phyloP scores from a whole-genome alignment of 2,888 invertebrate genomes.

The Scrobipalpa costella region DNA sequence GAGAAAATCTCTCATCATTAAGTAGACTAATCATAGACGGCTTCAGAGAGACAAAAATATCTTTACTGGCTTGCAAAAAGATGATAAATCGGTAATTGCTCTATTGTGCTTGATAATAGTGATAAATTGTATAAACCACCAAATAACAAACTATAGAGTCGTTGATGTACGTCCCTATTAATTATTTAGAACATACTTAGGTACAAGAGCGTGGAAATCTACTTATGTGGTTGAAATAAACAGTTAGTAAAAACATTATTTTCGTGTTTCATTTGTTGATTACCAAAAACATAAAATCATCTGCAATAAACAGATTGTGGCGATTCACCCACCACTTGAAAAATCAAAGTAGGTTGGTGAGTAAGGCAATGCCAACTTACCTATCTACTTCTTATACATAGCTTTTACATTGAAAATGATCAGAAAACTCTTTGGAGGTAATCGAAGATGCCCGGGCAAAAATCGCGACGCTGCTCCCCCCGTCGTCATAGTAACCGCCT shows the following conservation, averaged over 20 bases:
- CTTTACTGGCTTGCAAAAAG: constrained; percentile 19
- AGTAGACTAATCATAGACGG: constrained; percentile 32
- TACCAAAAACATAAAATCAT: not conserved
- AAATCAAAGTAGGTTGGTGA: no score
- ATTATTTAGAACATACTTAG: constrained; percentile 39
- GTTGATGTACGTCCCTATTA: constrained; percentile 26
- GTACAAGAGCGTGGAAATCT: constrained; percentile 52
- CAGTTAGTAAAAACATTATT: constrained; percentile 65
- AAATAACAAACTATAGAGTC: constrained; percentile 29
- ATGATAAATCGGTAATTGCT: constrained; percentile 1
- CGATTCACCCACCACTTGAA: no score
- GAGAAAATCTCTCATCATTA: no score
- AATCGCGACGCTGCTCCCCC: constrained; percentile 63
- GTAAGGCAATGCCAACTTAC: no score
- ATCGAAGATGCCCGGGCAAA: constrained; percentile 66
- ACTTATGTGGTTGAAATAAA: constrained; percentile 75
- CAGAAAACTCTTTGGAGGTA: constrained; percentile 61
- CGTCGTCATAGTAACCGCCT: constrained; percentile 59
- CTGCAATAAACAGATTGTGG: not conserved
- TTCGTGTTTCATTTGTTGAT: constrained; percentile 40
- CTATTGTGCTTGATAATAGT: constrained; percentile 21
- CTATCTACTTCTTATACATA: not conserved
- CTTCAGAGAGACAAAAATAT: constrained; percentile 39
- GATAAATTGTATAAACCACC: constrained; percentile 31
- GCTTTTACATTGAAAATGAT: constrained; percentile 46